Evolutionary conservation across 2,113 vertebrate genomes (phyloP), one percentile per base, ranked within the genome.

Genomic region (Alectura lathami): DNA sequence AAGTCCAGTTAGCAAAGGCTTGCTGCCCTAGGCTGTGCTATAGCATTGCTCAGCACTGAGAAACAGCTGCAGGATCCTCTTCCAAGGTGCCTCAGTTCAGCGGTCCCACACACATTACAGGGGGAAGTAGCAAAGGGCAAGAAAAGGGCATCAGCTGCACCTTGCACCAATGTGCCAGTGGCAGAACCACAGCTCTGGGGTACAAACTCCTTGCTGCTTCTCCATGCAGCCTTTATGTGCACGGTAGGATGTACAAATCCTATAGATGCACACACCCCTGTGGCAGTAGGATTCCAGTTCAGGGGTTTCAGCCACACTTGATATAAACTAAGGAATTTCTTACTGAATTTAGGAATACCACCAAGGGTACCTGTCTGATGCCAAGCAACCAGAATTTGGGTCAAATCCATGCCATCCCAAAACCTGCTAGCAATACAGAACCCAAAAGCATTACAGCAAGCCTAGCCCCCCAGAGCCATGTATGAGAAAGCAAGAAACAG

Each of bases 1-100:
- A 89, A 83, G 76, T 22, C 73, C 85, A 95, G 57, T 93, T 94
- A 94, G 80, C 57, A 48, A 79, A 96, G 48, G 30, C 2, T 84
- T 11, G 36, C 47, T 0, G 0, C 9, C 9, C 56, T 1, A 4
- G 54, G 51, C 38, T 42, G 67, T 62, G 78, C 48, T 62, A 36
- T 0, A 22, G 57, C 54, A 11, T 27, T 21, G 32, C 78, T 85
- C 59, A 38, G 78, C 0, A 0, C 85, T 38, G 59, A 11, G 2
- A 17, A 67, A 77, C 21, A 72, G 56, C 68, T 23, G 42, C 62
- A 45, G 64, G 64, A 17, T 6, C 75, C 1, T 0, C 48, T 69
- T 21, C 47, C 0, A 0, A 56, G 75, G 34, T 5, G 43, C 5
- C 0, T 36, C 63, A 42, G 57, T 26, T 64, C 30, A 17, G 81